Conservation (phyloP, 2,888 invertebrate species). For the Drymonia ruficornis region DNA sequence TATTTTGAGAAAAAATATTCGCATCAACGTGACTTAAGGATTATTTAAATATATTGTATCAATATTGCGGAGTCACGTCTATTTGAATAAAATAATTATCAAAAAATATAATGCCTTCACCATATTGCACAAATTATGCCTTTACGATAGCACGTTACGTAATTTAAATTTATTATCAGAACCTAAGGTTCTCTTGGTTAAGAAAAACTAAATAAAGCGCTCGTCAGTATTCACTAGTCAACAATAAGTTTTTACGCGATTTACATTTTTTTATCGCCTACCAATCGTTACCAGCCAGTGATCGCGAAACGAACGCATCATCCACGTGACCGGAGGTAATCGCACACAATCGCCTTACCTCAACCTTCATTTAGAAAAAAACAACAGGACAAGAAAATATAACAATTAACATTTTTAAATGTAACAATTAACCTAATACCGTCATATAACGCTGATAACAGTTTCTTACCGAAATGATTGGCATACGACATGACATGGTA, state of each 20-base stretch:
- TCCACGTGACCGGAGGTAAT: slow-evolving; percentile 40
- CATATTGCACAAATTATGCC: no score
- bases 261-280: not conserved
- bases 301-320: slow-evolving; percentile 16
- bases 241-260: not conserved
- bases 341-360: slow-evolving; percentile 28
- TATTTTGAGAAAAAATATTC: not conserved
- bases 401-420: slow-evolving; percentile 15
- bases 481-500: slow-evolving; percentile 55
- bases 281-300: slow-evolving; percentile 1
- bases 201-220: not conserved
- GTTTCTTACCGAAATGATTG: slow-evolving; percentile 43
- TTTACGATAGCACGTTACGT: no score
- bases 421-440: slow-evolving; percentile 32
- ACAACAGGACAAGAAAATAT: slow-evolving; percentile 4
- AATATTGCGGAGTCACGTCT: no score
- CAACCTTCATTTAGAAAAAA: slow-evolving; percentile 16
- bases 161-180: not conserved
- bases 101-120: no score
- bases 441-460: slow-evolving; percentile 39
- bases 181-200: not conserved
- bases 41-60: not conserved
- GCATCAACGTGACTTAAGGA: not conserved
- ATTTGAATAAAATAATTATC: no score
- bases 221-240: not conserved